phyloP scores from a whole-genome alignment of 2,113 vertebrate species.

The Eulacestoma nigropectus region DNA sequence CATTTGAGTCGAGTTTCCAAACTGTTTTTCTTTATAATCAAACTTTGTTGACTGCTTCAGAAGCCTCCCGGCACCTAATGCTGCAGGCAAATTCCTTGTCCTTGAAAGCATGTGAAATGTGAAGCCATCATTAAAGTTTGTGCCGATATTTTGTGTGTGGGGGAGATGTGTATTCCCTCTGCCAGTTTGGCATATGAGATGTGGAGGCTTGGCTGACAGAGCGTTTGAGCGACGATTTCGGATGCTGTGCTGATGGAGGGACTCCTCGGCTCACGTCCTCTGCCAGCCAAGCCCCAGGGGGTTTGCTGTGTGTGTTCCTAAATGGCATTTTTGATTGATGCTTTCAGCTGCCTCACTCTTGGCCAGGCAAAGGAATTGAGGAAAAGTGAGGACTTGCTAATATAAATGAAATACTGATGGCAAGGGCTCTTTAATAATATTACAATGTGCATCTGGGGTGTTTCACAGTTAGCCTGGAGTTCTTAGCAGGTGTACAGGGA shows the following conservation, averaged over 20 bases:
- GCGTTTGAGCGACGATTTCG: background rate
- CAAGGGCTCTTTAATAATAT: background rate
- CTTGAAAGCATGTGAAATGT: background rate
- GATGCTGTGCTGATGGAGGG: background rate
- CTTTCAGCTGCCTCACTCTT: slow-evolving; percentile 25
- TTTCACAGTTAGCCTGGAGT: background rate
- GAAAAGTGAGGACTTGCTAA: background rate
- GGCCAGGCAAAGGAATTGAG: background rate
- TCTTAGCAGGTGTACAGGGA: background rate
- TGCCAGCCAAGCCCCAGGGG: background rate
- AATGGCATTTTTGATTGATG: slow-evolving; percentile 44
- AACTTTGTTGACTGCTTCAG: background rate
- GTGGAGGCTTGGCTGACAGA: slow-evolving; percentile 10
- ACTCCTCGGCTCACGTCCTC: background rate
- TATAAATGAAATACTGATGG: slow-evolving; percentile 23
- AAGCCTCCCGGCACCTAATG: background rate
- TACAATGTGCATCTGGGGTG: background rate
- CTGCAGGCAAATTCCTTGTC: background rate
- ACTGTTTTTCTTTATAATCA: background rate
- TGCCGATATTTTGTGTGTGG: background rate
- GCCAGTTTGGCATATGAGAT: background rate
- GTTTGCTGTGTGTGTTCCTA: background rate
- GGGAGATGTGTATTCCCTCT: background rate
- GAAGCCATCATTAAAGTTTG: background rate
- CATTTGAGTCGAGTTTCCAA: background rate